These are phyloP conservation scores for Arion vulgaris DNA, from an alignment of 1,140 invertebrate species.

Conservation along the genomic window DNA sequence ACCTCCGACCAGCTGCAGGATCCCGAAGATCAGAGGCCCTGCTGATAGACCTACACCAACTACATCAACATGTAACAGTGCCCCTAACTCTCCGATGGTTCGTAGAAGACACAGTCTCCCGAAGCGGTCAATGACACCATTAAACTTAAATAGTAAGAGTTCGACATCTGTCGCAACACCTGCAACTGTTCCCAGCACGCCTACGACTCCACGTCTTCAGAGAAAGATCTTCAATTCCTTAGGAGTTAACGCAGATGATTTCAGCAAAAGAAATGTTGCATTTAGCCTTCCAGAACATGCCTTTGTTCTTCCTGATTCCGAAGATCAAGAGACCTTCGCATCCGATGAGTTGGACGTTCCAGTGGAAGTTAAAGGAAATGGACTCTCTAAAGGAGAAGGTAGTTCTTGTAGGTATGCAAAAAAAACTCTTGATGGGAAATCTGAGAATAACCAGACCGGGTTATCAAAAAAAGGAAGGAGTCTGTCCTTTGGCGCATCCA, in stretches of 20 bases:
- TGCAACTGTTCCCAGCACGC: constrained; percentile 32
- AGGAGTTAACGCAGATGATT: neutral
- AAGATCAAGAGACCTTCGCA: constrained; percentile 11
- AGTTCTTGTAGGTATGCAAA: neutral
- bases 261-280: constrained; percentile 19
- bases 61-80: constrained; percentile 12
- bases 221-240: neutral
- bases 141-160: neutral
- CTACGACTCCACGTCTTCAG: constrained; percentile 1
- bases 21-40: constrained; percentile 35
- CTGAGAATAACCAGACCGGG: neutral
- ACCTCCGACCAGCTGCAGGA: constrained; percentile 39
- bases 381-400: neutral
- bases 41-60: constrained; percentile 16
- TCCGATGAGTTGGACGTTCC: constrained; percentile 20
- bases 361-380: neutral
- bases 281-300: constrained; percentile 32
- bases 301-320: constrained; percentile 31
- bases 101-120: constrained; percentile 25
- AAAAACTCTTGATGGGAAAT: neutral
- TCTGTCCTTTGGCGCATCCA: constrained; percentile 27
- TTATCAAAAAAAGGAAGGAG: constrained; percentile 19
- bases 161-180: neutral
- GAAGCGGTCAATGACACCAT: constrained; percentile 8
- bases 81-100: constrained; percentile 36